Evolutionary conservation across 2,888 invertebrate species (phyloP), one percentile per base, ranked within the genome.

Genomic region (Trileptium ribeirensis): DNA sequence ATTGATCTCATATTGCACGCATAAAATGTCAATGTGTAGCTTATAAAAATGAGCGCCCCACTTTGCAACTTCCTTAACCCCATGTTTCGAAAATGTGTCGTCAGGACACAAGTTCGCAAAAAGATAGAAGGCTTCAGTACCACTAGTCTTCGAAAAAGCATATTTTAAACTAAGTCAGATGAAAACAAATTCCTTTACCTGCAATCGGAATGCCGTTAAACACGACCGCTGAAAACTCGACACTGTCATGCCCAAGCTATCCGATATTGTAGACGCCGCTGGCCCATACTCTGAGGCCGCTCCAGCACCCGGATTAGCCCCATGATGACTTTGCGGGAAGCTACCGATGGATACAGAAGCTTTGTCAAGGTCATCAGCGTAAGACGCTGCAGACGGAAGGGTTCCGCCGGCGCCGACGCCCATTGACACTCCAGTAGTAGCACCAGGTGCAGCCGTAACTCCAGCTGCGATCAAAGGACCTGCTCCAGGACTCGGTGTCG

Each of bases 351-450:
- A 51, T 51, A 51, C 24, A 8, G 51, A 51, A 8, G 24, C 85
- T n/a, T 83, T 75, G 1, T 83, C 84, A 29, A 82, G 79, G 36
- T 83, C 67, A 37, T 83, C 86, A 15, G 83, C 82, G 37, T 83
- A 67, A 2, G 85, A 82, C 31, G 82, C 83, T 31, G 85, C 40
- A 3, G 79, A 83, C 33, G 33, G 67, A n/a, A 8, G 67, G 8
- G 74, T 37, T 15, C 2, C 31, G 24, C 24, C 31, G 79, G 24
- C 33, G 70, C 34, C 79, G 29, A 87, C 36, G 88, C 85, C 93
- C 15, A 15, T 64, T n/a, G n/a, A 8, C 74, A 29, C 74, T 8
- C n/a, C n/a, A n/a, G n/a, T n/a, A n/a, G n/a, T n/a, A n/a, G n/a
- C n/a, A n/a, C n/a, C n/a, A n/a, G n/a, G 29, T 8, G 8, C 74